Base-by-base conservation (phyloP, 2,888 invertebrate species). In the Amblyjoppa proteus region DNA sequence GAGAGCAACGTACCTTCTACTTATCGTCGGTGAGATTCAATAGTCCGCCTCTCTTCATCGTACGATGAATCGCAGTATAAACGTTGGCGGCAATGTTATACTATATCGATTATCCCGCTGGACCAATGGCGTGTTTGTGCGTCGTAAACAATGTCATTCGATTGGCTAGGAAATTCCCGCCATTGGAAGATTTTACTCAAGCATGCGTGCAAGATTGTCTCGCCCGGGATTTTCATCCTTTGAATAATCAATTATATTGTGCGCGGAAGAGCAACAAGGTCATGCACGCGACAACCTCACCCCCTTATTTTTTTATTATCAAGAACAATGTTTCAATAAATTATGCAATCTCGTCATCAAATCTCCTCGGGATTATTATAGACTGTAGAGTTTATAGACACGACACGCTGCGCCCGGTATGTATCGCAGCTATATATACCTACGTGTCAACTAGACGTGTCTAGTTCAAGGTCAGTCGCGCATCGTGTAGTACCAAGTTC, bases 111-210 rank as follows among this genome's bases (percentile, higher is more conserved):
- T 92, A 89, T 86, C 79, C 25, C 16, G 2, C 13, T 68, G 66
- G 38, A 68, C 92, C 91, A 92, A 92, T 92, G 71, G 45, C 56
- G 58, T 20, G 87, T 80, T 92, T 92, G 87, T 92, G 92, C 92
- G 92, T 91, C 91, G 92, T 89, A 91, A 90, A 88, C 87, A 89
- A 88, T 75, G 70, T 5, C 4, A 1, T 4, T 25, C n/a, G 74
- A 91, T 92, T 92, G 90, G 92, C 28, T 9, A 58, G 16, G 41
- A 34, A 0, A 84, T 91, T 91, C 88, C 90, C 91, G 91, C 90
- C 88, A 61, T 84, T 82, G 34, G 11, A 68, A 70, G 31, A 49
- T 77, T 82, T 74, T 74, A 41, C 53, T 69, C 69, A 82, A 79
- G 84, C 87, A 85, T 83, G 84, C 87, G 76, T 74, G 69, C 28